A percentile compares a stretch with the other conserved stretches of the same genome.
These are phyloP conservation scores for Pristionchus entomophagus DNA, from an alignment of 2,888 invertebrate genomes.

Conservation along the genomic window DNA sequence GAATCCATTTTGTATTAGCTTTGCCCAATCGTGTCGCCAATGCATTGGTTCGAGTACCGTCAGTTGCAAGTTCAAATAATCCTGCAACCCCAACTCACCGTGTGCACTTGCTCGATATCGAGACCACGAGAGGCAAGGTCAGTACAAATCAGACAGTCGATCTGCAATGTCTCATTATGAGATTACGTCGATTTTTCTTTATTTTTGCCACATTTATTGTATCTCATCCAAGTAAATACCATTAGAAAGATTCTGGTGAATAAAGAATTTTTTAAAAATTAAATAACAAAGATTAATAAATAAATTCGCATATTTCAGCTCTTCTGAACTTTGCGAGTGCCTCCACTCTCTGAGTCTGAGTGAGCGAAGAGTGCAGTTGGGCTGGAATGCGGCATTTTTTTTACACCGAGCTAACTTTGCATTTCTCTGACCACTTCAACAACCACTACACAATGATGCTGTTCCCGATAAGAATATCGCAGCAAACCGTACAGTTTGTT, in stretches of 20 bases:
- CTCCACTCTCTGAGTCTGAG: constrained; percentile 85
- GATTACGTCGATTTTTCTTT: background rate
- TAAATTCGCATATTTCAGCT: constrained; percentile 57
- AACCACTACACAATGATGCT: background rate
- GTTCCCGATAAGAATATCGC: no score
- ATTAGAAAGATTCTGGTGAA: no score
- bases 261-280: background rate
- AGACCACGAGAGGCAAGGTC: constrained; percentile 94
- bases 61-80: no score
- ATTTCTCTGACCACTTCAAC: no score
- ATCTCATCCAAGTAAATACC: no score
- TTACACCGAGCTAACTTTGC: no score
- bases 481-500: no score
- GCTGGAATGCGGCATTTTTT: no score
- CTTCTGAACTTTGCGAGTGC: constrained; percentile 72
- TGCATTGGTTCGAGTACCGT: no score
- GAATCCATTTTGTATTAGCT: background rate
- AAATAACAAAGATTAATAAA: background rate
- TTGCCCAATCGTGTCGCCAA: background rate
- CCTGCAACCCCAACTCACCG: constrained; percentile 79
- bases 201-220: background rate
- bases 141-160: constrained; percentile 87
- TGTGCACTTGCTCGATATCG: constrained; percentile 96
- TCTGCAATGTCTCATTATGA: no score
- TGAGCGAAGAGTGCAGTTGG: constrained; percentile 94